Evolutionary conservation across 92 coral and sea anemone species (phyloP).

Genomic region (Siderastrea siderea): DNA sequence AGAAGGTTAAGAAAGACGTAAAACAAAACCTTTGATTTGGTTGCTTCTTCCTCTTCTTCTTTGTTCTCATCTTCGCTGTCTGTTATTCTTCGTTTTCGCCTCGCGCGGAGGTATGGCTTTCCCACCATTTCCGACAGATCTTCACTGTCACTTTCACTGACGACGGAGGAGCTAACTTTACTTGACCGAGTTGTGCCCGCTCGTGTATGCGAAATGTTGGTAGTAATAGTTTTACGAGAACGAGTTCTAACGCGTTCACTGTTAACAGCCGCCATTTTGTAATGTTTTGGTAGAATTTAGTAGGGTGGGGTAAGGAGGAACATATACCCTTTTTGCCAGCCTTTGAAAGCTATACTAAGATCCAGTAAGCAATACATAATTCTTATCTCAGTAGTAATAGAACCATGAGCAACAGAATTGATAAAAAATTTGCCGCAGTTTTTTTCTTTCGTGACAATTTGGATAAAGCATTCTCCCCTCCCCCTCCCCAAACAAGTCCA

Average conservation of each 20-base stretch:
- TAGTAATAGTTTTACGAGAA: background rate
- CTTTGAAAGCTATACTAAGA: no score
- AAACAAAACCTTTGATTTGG: background rate
- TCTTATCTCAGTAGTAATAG: no score
- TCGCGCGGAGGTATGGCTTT: background rate
- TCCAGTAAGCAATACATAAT: no score
- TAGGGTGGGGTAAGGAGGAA: background rate
- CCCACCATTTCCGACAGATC: background rate
- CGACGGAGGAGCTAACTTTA: background rate
- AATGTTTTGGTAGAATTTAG: no score
- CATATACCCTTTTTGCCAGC: background rate
- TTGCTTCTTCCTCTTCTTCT: background rate
- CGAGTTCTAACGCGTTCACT: constrained; percentile 12
- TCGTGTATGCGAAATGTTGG: background rate
- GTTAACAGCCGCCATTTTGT: constrained; percentile 11
- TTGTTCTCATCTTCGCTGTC: background rate
- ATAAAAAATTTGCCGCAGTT: background rate
- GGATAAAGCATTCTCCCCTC: background rate
- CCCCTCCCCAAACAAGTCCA: background rate
- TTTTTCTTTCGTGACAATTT: background rate
- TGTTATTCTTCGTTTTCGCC: background rate
- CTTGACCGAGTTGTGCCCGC: background rate
- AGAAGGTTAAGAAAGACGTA: background rate
- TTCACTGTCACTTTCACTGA: background rate
- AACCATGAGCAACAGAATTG: background rate